Conservation (phyloP, 2,113 vertebrate species). For the Peucedramus taeniatus region DNA sequence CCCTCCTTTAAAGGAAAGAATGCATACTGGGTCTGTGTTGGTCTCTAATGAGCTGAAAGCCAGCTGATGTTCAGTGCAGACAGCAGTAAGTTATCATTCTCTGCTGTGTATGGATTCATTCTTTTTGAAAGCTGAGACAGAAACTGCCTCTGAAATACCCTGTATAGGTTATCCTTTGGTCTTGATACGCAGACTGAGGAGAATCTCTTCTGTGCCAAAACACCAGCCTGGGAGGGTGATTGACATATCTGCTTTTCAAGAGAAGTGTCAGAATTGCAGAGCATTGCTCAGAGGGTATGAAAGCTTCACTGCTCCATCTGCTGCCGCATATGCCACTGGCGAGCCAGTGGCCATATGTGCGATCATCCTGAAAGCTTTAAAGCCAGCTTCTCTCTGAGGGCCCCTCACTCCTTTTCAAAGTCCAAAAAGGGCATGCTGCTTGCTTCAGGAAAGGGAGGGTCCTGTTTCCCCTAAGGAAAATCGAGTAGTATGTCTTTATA, state of each 20-base stretch:
- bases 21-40: not conserved
- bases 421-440: not conserved
- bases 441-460: not conserved
- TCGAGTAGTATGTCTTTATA: not conserved
- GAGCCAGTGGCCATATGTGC: not conserved
- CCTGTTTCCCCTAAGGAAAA: not conserved
- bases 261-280: conserved; percentile 1
- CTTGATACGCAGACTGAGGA: not conserved
- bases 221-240: not conserved
- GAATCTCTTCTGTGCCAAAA: not conserved
- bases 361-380: not conserved
- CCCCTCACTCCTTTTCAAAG: not conserved
- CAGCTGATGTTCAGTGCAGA: not conserved
- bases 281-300: not conserved
- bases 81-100: not conserved
- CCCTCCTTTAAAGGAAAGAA: not conserved
- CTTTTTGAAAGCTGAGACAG: not conserved
- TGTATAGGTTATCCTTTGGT: not conserved
- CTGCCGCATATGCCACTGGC: not conserved
- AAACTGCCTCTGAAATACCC: not conserved
- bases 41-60: not conserved
- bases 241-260: conserved; percentile 9
- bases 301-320: conserved; percentile 22
- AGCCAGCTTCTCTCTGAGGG: not conserved
- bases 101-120: not conserved